phyloP scores from a whole-genome alignment of 2,888 invertebrate species.

The Ferdinandea cuprea region DNA sequence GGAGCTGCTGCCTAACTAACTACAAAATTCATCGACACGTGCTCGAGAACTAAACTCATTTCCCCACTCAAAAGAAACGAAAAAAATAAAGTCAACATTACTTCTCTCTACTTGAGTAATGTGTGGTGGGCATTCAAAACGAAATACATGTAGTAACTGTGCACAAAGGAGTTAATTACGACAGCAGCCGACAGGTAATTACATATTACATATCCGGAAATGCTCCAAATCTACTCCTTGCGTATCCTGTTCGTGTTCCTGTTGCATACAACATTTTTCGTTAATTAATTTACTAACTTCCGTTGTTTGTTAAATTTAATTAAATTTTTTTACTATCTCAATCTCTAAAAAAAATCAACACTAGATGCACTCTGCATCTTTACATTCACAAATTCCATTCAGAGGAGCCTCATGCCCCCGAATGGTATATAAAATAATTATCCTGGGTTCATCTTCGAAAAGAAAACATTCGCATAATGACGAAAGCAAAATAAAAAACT shows the following conservation, averaged over 20 bases:
- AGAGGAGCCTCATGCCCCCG: conserved; percentile 42
- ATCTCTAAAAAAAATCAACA: conserved; percentile 24
- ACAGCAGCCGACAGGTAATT: conserved; percentile 34
- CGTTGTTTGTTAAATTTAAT: conserved; percentile 39
- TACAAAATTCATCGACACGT: no score
- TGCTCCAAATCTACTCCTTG: conserved; percentile 4
- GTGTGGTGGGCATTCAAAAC: not conserved
- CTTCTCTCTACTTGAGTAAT: not conserved
- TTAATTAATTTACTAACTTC: conserved; percentile 49
- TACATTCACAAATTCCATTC: conserved; percentile 37
- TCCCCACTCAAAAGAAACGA: no score
- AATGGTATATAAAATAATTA: conserved; percentile 69
- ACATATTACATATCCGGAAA: conserved; percentile 28
- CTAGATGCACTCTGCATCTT: conserved; percentile 39
- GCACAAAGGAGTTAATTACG: not conserved
- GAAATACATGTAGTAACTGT: not conserved
- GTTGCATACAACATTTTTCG: conserved; percentile 14
- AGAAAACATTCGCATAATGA: conserved; percentile 12
- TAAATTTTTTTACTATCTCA: conserved; percentile 51
- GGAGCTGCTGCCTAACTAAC: no score
- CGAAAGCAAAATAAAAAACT: not conserved
- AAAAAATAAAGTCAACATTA: no score
- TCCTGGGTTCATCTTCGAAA: conserved; percentile 38
- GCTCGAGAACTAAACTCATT: no score
- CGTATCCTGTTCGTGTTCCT: conserved; percentile 6